These are phyloP conservation scores for Lepidurus packardi DNA, from an alignment of 1,140 invertebrate species.

Conservation along the genomic window DNA sequence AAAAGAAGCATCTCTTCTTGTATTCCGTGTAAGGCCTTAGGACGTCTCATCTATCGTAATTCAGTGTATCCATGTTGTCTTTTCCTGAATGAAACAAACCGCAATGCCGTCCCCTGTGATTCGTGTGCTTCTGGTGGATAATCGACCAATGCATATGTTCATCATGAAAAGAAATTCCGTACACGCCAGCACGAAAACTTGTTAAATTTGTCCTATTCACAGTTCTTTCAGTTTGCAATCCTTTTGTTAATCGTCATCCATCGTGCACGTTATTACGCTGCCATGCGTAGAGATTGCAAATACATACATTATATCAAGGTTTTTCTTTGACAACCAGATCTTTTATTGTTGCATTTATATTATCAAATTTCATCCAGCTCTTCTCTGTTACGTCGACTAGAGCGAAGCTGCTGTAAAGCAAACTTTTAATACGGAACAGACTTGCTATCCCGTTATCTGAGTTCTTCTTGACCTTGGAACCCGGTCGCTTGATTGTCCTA, in stretches of 20 bases:
- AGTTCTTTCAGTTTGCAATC: background rate
- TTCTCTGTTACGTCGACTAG: background rate
- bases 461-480: conserved; percentile 1
- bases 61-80: background rate
- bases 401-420: background rate
- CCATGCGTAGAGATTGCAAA: background rate
- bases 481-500: background rate
- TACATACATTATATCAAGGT: background rate
- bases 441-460: background rate
- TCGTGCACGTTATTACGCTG: background rate
- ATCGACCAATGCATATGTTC: too few relatives aligned
- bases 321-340: background rate
- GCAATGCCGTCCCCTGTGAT: conserved; percentile 12
- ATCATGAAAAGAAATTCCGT: too few relatives aligned
- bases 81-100: background rate
- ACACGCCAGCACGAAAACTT: background rate
- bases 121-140: background rate
- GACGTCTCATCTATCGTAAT: background rate
- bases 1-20: conserved; percentile 26
- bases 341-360: background rate
- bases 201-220: background rate
- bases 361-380: background rate
- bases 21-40: conserved; percentile 33
- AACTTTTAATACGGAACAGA: background rate
- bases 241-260: background rate